phyloP scores from a whole-genome alignment of 1,140 invertebrate genomes.

The Drosophila navojoa region DNA sequence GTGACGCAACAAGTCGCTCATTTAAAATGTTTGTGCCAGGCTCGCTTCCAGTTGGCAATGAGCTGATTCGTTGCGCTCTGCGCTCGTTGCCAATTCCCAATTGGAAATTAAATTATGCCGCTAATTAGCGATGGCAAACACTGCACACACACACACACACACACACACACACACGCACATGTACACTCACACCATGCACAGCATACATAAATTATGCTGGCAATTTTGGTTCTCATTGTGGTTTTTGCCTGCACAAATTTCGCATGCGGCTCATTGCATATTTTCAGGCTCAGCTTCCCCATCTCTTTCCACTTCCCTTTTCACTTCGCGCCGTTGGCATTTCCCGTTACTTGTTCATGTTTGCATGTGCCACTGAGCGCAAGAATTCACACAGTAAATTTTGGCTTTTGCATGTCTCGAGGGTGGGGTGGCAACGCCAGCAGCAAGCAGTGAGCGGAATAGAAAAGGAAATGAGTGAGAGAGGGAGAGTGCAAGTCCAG shows the following conservation, averaged over 20 bases:
- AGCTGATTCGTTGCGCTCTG: constrained; percentile 11
- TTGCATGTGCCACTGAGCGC: constrained; percentile 42
- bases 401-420: constrained; percentile 10
- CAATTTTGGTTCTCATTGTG: constrained; percentile 77
- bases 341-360: constrained; percentile 1
- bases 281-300: constrained; percentile 29
- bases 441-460: too few relatives aligned
- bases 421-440: not conserved
- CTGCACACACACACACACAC: constrained; percentile 12
- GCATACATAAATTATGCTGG: constrained; percentile 69
- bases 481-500: not conserved
- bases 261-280: constrained; percentile 48
- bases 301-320: not conserved
- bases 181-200: not conserved
- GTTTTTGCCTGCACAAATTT: constrained; percentile 49
- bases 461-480: too few relatives aligned
- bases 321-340: not conserved
- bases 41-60: constrained; percentile 5
- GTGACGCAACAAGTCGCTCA: constrained; percentile 36
- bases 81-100: constrained; percentile 50
- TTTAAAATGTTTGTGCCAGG: constrained; percentile 19
- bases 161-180: constrained; percentile 13
- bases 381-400: constrained; percentile 71
- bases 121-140: constrained; percentile 62
- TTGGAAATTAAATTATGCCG: constrained; percentile 77